These are phyloP conservation scores for Ptyas mucosa DNA, from an alignment of 2,113 vertebrate species.

Conservation along the genomic window DNA sequence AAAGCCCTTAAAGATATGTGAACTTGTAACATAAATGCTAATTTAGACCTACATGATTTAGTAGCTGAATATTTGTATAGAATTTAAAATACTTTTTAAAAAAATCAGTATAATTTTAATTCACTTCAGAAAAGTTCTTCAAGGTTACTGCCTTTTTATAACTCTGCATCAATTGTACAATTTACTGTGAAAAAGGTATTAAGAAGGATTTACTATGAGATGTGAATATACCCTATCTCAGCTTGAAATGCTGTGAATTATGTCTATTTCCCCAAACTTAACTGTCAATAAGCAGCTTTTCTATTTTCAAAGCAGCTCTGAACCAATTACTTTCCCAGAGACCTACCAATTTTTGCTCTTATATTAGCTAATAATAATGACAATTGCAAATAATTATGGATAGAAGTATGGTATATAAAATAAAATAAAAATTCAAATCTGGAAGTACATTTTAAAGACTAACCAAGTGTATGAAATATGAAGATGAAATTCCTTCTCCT, in stretches of 20 bases:
- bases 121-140: not conserved
- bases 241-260: not conserved
- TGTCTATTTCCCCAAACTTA: not conserved
- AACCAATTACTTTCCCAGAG: not conserved
- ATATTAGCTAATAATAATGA: not conserved
- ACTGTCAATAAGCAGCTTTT: not conserved
- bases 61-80: not conserved
- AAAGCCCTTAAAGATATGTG: not conserved
- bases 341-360: not conserved
- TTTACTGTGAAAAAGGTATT: not conserved
- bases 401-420: not conserved
- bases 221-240: not conserved
- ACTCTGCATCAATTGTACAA: conserved; percentile 17
- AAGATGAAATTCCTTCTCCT: conserved; percentile 83
- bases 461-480: conserved; percentile 86
- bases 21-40: not conserved
- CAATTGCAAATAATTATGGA: not conserved
- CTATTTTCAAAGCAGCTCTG: not conserved
- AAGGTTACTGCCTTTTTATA: not conserved
- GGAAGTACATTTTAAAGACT: conserved; percentile 35
- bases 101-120: not conserved
- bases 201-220: not conserved
- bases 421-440: not conserved
- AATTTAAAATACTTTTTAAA: not conserved
- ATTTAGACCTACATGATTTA: not conserved